Conservation (phyloP, 2,888 invertebrate species). For the Branchellion lobata region DNA sequence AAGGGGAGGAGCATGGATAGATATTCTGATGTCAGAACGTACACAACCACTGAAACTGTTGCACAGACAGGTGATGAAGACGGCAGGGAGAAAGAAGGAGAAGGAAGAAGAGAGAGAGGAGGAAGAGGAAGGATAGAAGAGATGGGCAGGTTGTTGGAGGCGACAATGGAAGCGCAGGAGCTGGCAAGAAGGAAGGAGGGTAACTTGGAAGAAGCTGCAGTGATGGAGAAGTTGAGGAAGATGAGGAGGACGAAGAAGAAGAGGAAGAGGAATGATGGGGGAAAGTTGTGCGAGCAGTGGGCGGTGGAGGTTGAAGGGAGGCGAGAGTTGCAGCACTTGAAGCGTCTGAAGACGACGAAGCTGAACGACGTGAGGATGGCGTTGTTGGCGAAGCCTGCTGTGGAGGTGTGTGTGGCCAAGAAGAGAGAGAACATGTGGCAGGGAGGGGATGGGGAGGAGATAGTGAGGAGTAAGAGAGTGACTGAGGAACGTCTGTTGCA, state of each 20-base stretch:
- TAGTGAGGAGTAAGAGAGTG: not conserved
- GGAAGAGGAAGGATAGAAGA: too few species aligned
- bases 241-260: not conserved
- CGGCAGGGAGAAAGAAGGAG: too few species aligned
- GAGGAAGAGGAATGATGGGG: not conserved
- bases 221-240: not conserved
- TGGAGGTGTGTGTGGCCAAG: not conserved
- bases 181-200: too few species aligned
- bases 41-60: too few species aligned
- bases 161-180: too few species aligned
- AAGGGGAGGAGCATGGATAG: too few species aligned
- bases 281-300: not conserved
- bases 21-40: too few species aligned
- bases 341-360: not conserved
- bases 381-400: not conserved
- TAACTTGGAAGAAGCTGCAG: too few species aligned
- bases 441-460: too few species aligned
- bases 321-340: not conserved
- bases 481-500: not conserved
- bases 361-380: not conserved
- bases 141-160: too few species aligned
- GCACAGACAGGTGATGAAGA: too few species aligned
- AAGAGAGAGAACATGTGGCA: not conserved
- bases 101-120: too few species aligned
- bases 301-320: not conserved